Evolutionary conservation across 2,888 invertebrate genomes (phyloP).

Genomic region (Callimorpha dominula): DNA sequence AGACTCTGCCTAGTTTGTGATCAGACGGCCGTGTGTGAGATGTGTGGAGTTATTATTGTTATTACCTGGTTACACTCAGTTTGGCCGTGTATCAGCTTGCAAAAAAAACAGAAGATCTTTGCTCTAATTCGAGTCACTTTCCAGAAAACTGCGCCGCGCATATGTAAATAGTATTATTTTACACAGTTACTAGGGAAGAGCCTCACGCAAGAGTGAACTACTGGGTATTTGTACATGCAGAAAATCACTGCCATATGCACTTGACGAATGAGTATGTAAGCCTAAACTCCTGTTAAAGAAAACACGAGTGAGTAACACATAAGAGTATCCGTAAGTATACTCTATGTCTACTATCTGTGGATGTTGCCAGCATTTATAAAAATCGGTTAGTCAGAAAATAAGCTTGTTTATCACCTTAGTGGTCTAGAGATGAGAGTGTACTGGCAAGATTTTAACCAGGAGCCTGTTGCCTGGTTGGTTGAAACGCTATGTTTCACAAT

Average conservation of each 20-base stretch:
- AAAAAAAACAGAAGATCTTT: neutral
- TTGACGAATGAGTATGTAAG: neutral
- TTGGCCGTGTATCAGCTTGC: neutral
- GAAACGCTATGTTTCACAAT: neutral
- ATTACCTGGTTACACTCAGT: neutral
- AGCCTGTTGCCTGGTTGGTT: neutral
- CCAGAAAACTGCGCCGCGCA: neutral
- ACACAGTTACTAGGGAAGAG: neutral
- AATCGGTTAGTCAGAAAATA: no score
- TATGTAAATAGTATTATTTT: no score
- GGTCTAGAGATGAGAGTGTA: neutral
- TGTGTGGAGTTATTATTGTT: no score
- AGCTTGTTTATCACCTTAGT: neutral
- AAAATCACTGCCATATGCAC: neutral
- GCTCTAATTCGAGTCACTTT: neutral
- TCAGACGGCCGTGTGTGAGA: no score
- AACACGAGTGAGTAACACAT: neutral
- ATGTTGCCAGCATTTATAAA: neutral
- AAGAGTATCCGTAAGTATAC: neutral
- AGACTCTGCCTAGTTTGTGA: no score
- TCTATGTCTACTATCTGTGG: neutral
- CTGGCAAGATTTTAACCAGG: neutral
- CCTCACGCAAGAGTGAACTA: neutral
- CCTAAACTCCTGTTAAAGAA: neutral
- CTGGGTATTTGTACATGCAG: neutral